A percentile compares a stretch with the other conserved stretches of the same genome.
These are phyloP conservation scores for Labia minor DNA, from an alignment of 2,888 invertebrate species.

Conservation along the genomic window DNA sequence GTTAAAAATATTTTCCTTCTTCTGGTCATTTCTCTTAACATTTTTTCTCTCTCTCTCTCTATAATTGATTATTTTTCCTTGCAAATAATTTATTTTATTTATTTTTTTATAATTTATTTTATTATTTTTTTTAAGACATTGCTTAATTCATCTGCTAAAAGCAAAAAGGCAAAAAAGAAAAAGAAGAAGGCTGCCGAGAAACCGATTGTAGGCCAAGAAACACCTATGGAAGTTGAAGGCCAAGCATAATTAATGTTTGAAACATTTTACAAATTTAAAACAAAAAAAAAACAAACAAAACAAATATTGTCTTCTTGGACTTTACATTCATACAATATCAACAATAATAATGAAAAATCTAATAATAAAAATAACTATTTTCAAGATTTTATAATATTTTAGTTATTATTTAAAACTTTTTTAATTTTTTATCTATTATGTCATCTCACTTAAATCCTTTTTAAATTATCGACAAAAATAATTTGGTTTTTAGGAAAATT, in stretches of 20 bases:
- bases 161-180: conserved; percentile 80
- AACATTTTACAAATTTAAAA: neutral
- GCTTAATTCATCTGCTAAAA: conserved; percentile 62
- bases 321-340: neutral
- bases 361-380: conserved; percentile 3
- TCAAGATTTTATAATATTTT: conserved; percentile 1
- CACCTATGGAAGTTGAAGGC: conserved; percentile 48
- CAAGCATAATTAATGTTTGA: conserved; percentile 30
- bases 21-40: too few relatives aligned
- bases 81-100: too few relatives aligned
- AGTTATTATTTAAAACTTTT: neutral
- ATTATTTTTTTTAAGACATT: conserved; percentile 45
- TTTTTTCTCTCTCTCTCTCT: too few relatives aligned
- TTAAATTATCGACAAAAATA: too few relatives aligned
- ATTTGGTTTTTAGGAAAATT: too few relatives aligned
- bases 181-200: conserved; percentile 82
- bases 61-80: too few relatives aligned
- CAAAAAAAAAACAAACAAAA: too few relatives aligned
- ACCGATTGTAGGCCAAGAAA: conserved; percentile 34
- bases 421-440: neutral
- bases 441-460: neutral
- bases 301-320: conserved; percentile 15
- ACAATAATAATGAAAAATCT: neutral
- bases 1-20: too few relatives aligned
- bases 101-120: too few relatives aligned